phyloP scores from a whole-genome alignment of 2,888 invertebrate species.

The Drosophila picticornis region DNA sequence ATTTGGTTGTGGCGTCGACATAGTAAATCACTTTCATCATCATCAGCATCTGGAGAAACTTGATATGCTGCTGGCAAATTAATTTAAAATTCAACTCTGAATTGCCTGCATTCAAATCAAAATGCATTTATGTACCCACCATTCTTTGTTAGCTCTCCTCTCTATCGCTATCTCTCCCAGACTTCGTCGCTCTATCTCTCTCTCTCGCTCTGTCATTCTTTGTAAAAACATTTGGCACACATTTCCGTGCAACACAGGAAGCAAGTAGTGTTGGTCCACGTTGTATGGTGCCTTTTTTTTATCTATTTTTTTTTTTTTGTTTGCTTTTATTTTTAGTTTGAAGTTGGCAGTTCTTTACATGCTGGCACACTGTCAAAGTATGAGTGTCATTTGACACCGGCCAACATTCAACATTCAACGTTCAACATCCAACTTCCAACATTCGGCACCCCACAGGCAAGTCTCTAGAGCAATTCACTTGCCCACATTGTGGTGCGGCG shows the following conservation, averaged over 20 bases:
- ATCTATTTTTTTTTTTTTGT: not conserved
- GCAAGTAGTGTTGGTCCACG: slow-evolving; percentile 40
- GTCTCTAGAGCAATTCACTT: slow-evolving; percentile 51
- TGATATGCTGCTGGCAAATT: slow-evolving; percentile 43
- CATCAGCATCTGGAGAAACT: slow-evolving; percentile 57
- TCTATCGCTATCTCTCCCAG: not conserved
- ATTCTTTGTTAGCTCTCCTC: slow-evolving; percentile 8
- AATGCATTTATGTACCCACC: slow-evolving; percentile 18
- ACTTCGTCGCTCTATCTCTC: not conserved
- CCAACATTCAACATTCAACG: slow-evolving; percentile 40
- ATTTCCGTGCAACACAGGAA: slow-evolving; percentile 69
- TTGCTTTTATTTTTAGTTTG: slow-evolving; percentile 46
- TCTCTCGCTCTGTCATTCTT: slow-evolving; percentile 15
- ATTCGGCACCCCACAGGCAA: slow-evolving; percentile 6
- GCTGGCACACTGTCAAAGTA: slow-evolving; percentile 5
- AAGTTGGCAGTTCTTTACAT: slow-evolving; percentile 18
- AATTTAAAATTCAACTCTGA: slow-evolving; percentile 44
- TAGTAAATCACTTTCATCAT: slow-evolving; percentile 79
- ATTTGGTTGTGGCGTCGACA: slow-evolving; percentile 45
- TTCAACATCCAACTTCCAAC: not conserved
- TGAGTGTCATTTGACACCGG: slow-evolving; percentile 36
- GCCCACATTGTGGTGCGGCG: slow-evolving; percentile 34
- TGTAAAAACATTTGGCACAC: slow-evolving; percentile 64
- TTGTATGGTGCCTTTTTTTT: slow-evolving; percentile 2
- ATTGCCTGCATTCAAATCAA: slow-evolving; percentile 36